A percentile compares a stretch with the other conserved stretches of the same genome.
These are phyloP conservation scores for Plebejus anna DNA, from an alignment of 2,888 invertebrate genomes.

Conservation along the genomic window DNA sequence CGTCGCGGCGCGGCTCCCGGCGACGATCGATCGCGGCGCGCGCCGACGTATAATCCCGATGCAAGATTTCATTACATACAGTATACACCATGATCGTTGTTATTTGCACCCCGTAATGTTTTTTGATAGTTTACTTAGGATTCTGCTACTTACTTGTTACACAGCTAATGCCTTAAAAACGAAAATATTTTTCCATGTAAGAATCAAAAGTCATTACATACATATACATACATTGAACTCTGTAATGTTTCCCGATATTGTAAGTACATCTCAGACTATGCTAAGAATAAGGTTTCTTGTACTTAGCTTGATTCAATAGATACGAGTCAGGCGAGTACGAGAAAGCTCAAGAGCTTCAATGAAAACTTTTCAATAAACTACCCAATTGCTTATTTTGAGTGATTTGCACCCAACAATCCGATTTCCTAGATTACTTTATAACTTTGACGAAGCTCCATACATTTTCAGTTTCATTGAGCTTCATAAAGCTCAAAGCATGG, in stretches of 20 bases:
- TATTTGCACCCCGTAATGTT: slow-evolving; percentile 79
- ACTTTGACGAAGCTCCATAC: background rate
- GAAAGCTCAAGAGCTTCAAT: too few species aligned
- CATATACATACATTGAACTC: slow-evolving; percentile 66
- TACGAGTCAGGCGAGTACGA: too few species aligned
- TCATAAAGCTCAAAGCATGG: background rate
- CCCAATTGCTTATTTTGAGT: background rate
- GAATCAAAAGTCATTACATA: background rate
- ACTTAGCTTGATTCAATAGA: background rate
- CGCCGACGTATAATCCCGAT: slow-evolving; percentile 64
- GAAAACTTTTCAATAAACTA: background rate
- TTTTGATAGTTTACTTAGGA: slow-evolving; percentile 74
- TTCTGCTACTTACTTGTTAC: slow-evolving; percentile 30
- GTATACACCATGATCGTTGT: slow-evolving; percentile 76
- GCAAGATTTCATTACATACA: slow-evolving; percentile 78
- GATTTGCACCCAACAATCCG: background rate
- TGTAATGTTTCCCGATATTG: slow-evolving; percentile 75
- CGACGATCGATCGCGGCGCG: slow-evolving; percentile 73
- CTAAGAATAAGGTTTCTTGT: too few species aligned
- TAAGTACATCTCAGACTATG: slow-evolving; percentile 44
- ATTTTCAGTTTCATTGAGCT: background rate
- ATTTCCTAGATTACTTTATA: background rate
- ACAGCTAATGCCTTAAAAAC: background rate
- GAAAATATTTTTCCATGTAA: background rate
- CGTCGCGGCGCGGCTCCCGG: slow-evolving; percentile 77